phyloP scores from a whole-genome alignment of 2,797 vertebrate genomes.

The Distichodus sexfasciatus region DNA sequence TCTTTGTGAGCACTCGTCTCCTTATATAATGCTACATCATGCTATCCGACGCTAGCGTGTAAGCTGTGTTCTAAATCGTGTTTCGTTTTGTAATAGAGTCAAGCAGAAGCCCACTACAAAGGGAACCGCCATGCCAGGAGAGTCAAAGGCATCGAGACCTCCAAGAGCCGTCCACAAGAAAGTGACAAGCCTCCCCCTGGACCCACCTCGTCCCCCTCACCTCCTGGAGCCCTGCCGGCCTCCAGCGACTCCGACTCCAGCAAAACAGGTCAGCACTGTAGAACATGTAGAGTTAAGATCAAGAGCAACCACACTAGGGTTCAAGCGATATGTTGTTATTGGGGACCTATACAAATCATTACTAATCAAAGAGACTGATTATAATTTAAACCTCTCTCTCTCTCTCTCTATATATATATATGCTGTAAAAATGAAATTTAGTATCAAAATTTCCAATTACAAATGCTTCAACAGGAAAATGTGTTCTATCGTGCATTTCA shows the following conservation, averaged over 20 bases:
- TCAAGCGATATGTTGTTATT: no score
- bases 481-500: no score
- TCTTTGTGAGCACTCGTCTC: no score
- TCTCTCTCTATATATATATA: no score
- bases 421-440: no score
- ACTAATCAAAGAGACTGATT: no score
- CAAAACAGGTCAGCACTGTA: constrained; percentile 68
- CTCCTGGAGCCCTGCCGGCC: constrained; percentile 55
- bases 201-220: constrained; percentile 69
- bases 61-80: background rate
- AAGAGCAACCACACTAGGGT: background rate
- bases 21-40: no score
- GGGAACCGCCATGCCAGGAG: constrained; percentile 90
- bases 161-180: constrained; percentile 85
- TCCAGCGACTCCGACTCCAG: constrained; percentile 62
- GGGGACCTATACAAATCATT: no score
- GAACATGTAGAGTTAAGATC: background rate
- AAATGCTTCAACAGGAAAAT: no score
- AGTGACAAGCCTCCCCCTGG: constrained; percentile 74
- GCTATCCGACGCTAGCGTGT: no score
- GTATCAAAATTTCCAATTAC: no score
- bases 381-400: no score
- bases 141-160: constrained; percentile 91
- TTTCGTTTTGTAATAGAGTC: constrained; percentile 78
- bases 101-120: constrained; percentile 94